These are phyloP conservation scores for Eupithecia dodoneata DNA, from an alignment of 2,888 invertebrate species.

Conservation along the genomic window DNA sequence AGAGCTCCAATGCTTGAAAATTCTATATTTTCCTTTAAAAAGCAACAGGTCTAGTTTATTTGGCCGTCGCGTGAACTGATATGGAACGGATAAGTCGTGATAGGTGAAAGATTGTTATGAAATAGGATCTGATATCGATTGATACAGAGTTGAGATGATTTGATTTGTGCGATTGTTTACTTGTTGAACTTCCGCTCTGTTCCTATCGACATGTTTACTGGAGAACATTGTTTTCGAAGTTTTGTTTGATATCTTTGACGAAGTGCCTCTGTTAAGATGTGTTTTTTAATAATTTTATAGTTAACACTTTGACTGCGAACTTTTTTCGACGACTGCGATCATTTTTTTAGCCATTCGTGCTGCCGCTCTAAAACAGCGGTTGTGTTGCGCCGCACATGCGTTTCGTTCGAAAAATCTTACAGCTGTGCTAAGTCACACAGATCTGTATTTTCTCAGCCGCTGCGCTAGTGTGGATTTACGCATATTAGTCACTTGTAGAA, in stretches of 20 bases:
- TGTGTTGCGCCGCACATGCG: too few relatives aligned
- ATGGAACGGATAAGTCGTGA: conserved; percentile 36
- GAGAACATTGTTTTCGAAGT: not conserved
- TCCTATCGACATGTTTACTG: not conserved
- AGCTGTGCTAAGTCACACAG: too few relatives aligned
- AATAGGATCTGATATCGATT: conserved; percentile 36
- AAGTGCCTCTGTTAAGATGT: not conserved
- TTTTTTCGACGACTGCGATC: too few relatives aligned
- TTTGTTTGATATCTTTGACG: not conserved
- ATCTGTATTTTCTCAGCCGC: too few relatives aligned
- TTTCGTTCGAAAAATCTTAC: too few relatives aligned
- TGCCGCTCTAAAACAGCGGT: too few relatives aligned
- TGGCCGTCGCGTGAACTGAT: conserved; percentile 37
- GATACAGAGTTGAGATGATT: conserved; percentile 21
- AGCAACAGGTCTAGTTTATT: conserved; percentile 44
- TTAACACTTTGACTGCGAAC: too few relatives aligned
- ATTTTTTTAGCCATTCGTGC: too few relatives aligned
- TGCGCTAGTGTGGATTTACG: too few relatives aligned
- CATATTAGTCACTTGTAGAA: too few relatives aligned
- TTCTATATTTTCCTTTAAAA: conserved; percentile 23
- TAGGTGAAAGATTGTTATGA: conserved; percentile 41
- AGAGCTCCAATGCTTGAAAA: conserved; percentile 32
- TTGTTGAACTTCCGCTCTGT: not conserved
- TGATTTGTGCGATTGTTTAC: conserved; percentile 27
- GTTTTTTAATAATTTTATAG: not conserved